These are phyloP conservation scores for Cancer borealis DNA, from an alignment of 2,888 invertebrate genomes.

Conservation along the genomic window DNA sequence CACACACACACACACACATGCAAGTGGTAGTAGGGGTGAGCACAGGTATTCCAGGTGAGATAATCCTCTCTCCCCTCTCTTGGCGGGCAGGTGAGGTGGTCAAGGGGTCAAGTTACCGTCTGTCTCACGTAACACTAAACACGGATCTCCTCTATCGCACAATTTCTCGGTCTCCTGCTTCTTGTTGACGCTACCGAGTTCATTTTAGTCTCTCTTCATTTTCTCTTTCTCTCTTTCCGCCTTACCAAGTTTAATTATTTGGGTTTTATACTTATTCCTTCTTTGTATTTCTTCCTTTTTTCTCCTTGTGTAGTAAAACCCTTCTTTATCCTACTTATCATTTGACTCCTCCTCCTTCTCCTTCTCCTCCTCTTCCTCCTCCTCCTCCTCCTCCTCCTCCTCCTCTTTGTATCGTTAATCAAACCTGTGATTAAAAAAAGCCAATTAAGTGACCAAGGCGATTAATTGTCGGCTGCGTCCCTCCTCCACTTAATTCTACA, in stretches of 20 bases:
- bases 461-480: constrained; percentile 17
- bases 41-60: constrained; percentile 37
- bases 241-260: neutral
- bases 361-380: neutral
- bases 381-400: neutral
- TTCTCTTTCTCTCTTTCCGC: too few relatives aligned
- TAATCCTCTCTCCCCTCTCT: neutral
- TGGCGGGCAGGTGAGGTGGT: neutral
- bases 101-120: neutral
- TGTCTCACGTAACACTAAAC: neutral
- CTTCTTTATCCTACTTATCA: neutral
- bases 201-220: neutral
- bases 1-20: neutral
- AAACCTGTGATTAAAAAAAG: constrained; percentile 15
- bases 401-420: neutral
- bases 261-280: neutral
- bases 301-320: neutral
- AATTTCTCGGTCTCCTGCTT: neutral
- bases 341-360: neutral
- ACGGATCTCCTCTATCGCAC: neutral
- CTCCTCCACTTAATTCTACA: constrained; percentile 23
- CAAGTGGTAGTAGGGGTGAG: neutral
- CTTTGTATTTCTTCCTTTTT: neutral
- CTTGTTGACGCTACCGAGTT: neutral
- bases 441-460: constrained; percentile 29